Conservation (phyloP, 2,113 vertebrate species). For the Oncorhynchus clarkii region DNA sequence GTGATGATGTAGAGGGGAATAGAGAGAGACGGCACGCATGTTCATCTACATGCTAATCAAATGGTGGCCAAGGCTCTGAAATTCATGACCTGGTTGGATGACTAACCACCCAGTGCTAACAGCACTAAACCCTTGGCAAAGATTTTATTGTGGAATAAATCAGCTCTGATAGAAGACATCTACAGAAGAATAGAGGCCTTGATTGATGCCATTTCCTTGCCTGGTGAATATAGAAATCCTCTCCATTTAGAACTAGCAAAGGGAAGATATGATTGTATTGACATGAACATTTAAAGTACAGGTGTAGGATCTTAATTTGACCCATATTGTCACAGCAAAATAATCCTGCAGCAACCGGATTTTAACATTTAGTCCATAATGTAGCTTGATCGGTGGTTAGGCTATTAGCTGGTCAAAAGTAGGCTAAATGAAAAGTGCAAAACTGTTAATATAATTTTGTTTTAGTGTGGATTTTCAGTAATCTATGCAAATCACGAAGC, state of each 20-base stretch:
- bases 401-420: too few species aligned
- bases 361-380: too few species aligned
- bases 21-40: conserved; percentile 31
- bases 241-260: background rate
- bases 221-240: background rate
- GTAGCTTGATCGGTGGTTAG: too few species aligned
- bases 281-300: background rate
- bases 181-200: conserved; percentile 33
- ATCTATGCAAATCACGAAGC: too few species aligned
- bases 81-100: background rate
- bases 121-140: background rate
- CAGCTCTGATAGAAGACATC: conserved; percentile 2
- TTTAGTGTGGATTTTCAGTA: too few species aligned
- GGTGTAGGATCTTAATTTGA: too few species aligned
- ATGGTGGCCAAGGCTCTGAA: conserved; percentile 10
- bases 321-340: too few species aligned
- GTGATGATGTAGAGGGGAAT: conserved; percentile 20
- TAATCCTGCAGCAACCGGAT: too few species aligned
- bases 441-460: too few species aligned
- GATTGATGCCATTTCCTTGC: background rate
- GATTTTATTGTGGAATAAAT: conserved; percentile 8
- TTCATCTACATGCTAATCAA: conserved; percentile 52
- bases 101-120: conserved; percentile 4
- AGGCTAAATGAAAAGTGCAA: too few species aligned
- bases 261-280: background rate